phyloP scores from a whole-genome alignment of 2,113 vertebrate genomes.

The Pterocles gutturalis region DNA sequence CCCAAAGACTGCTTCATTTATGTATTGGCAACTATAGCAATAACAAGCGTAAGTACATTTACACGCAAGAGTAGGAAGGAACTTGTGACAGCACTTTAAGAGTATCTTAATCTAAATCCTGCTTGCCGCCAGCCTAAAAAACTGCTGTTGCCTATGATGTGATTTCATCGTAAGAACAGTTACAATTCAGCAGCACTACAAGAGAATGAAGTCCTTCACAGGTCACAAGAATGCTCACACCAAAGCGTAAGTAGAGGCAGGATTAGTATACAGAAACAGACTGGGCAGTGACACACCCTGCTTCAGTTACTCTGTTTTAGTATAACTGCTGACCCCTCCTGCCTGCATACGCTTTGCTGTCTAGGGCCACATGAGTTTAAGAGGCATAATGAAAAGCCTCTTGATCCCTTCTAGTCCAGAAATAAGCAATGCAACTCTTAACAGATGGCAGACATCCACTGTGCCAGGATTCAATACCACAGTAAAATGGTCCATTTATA shows the following conservation, averaged over 20 bases:
- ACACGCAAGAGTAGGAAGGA: background rate
- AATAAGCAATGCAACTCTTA: background rate
- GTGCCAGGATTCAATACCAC: background rate
- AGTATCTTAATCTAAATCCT: background rate
- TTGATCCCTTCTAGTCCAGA: background rate
- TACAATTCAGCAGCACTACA: background rate
- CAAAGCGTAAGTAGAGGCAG: background rate
- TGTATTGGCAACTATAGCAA: background rate
- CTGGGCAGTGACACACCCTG: background rate
- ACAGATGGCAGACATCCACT: background rate
- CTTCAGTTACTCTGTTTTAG: background rate
- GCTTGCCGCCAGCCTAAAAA: background rate
- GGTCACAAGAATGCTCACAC: background rate
- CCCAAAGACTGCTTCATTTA: background rate
- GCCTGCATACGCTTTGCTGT: background rate
- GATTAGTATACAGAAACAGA: background rate
- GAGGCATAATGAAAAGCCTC: background rate
- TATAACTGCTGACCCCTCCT: background rate
- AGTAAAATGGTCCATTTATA: background rate
- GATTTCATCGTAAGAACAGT: background rate
- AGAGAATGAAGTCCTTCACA: background rate
- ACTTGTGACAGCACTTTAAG: background rate
- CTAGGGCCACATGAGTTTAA: background rate
- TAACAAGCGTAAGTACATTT: background rate
- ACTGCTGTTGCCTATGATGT: rapidly evolving